Base-by-base conservation (phyloP, 2,797 vertebrate species). In the Delichon dasypus region DNA sequence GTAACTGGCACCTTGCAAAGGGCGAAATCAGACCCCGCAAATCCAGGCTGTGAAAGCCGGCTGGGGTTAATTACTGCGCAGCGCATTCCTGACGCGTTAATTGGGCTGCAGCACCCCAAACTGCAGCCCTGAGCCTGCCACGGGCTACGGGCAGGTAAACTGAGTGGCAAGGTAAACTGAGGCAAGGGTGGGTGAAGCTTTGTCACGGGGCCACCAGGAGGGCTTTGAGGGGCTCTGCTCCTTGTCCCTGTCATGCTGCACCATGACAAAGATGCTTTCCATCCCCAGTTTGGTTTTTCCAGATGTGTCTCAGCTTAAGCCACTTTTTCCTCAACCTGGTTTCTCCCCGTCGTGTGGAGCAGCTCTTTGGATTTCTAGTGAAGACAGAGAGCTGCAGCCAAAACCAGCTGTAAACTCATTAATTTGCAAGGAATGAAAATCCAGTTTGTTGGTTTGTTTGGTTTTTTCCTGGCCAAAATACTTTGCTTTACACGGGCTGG, bases 201-300 rank as follows among this genome's bases (percentile, higher is more conserved):
- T 42, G 62, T 79, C 27, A 3, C 27, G 20, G 34, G 23, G 22
- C 5, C 27, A 22, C 20, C 32, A 26, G 18, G 23, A 9, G 44
- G 32, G 7, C 9, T 68, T 11, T 19, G 66, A 62, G 48, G 40
- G 9, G 57, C 12, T 65, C 76, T 73, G 44, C 1, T 0, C 30
- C 27, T n/a, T 23, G n/a, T 62, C 36, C 48, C 27, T 3, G 1
- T 23, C 3, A 0, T 9, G 20, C 4, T 8, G 73, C 18, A 11
- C n/a, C 1, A 0, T 15, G 34, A 19, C 34, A 44, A 50, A 57
- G 25, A 4, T 26, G 23, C 22, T 53, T 65, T 60, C 45, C 45
- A 61, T 26, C 42, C 13, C 23, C 30, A 42, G 7, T 32, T 5
- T 18, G 25, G 7, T 42, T 22, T 79, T 85, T 11, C 32, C 40